Base-by-base conservation (phyloP, 2,888 invertebrate genomes). In the Cremastinae sp. region DNA sequence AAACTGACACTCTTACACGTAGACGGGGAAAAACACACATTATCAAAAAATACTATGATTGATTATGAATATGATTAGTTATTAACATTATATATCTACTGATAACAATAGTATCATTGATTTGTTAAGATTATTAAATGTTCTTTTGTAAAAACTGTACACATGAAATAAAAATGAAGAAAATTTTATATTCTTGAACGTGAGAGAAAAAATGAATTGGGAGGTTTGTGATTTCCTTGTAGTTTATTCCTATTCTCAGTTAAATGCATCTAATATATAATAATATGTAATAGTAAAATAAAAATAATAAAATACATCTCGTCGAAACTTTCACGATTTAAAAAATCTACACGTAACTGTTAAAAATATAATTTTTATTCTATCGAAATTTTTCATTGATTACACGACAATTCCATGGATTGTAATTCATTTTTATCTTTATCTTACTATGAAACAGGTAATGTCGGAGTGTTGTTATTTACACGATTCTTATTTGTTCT, bases 171-270 rank as follows among this genome's bases (percentile, higher is more conserved):
- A 82, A 80, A 82, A 83, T 80, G 76, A 85, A 86, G 5, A 28
- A 86, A 83, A 86, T 86, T 87, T 87, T 87, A 84, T 87, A 87
- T 85, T 86, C 83, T 81, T 83, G 83, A 85, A 80, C 75, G 69
- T 79, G 75, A 80, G 64, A 75, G 55, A 73, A 47, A 18, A 41
- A 43, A 35, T 28, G 28, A 28, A 28, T 28, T 5, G 28, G 5
- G 28, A 28, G 28, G 2, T 49, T 18, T 18, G 12, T 18, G 18
- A 49, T 0, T 18, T 49, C 16, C 7, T 45, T 18, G 28, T 12
- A 12, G 45, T 59, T 43, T 18, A 41, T 59, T 8, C 14, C 37
- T 3, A 4, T 22, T 4, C 8, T 22, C 22, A 1, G 18, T 2
- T 37, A 8, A 8, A 16, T 37, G 9, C 37, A 37, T 22, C 10